Evolutionary conservation across 2,888 invertebrate genomes (phyloP), one percentile per base, ranked within the genome.

Genomic region (Chaetoderma sp.): DNA sequence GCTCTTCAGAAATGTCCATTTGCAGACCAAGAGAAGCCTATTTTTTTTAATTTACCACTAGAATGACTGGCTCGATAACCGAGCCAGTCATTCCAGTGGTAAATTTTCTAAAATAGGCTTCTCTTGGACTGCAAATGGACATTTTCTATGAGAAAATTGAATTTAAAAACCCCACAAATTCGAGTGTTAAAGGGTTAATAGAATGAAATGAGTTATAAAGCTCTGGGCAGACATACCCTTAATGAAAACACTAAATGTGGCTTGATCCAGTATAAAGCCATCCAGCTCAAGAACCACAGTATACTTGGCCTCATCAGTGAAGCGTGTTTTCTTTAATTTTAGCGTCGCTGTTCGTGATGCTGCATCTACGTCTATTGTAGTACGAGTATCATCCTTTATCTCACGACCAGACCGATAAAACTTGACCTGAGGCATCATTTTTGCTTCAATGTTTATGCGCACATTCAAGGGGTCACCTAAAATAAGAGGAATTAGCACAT

Each of bases 281-380:
- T 96, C 94, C 91, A 98, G 98, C 84, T 93, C 93, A 73, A 98
- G 91, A 74, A 94, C 92, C 81, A 97, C 90, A 86, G 93, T 95
- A 89, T 97, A 99, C 88, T 93, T 94, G 60, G 95, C 96, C 88
- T 98, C 98, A 91, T 99, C 99, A 82, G 94, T 94, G 52, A 96
- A 94, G 85, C 97, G 96, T 75, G 95, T 92, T 89, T 98, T 98
- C 79, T 95, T 92, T 89, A 99, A 95, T 86, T 96, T 95, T 69
- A 99, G 90, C 44, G 96, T 95, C 78, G 98, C 93, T 65, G 93
- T 92, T 84, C 95, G 96, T 66, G 76, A 65, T 16, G 56, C 58
- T 2, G 44, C 60, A 49, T 63, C 47, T 3, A 59, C 18, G 10
- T 59, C 70, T 58, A 79, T 77, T 56, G 76, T 71, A 8, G 92